phyloP scores from a whole-genome alignment of 2,888 invertebrate genomes.

The Neoscelio sp. region DNA sequence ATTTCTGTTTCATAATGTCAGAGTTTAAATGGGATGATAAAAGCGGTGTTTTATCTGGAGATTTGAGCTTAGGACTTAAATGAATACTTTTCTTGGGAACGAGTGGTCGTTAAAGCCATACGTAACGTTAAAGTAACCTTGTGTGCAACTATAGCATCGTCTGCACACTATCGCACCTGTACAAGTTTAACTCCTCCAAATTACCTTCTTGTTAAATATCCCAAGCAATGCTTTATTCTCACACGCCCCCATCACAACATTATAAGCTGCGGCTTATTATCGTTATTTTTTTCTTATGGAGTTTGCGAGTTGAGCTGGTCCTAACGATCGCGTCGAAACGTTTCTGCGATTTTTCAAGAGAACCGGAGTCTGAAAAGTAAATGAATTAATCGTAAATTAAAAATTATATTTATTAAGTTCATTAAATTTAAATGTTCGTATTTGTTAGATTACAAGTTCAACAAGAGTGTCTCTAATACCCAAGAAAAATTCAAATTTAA shows the following conservation, averaged over 20 bases:
- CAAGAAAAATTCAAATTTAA: too few species aligned
- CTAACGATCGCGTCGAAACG: slow-evolving; percentile 74
- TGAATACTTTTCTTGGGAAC: slow-evolving; percentile 53
- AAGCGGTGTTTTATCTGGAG: slow-evolving; percentile 45
- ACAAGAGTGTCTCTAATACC: too few species aligned
- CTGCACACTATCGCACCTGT: slow-evolving; percentile 63
- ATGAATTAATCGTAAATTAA: too few species aligned
- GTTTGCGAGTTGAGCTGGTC: slow-evolving; percentile 57
- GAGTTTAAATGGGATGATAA: slow-evolving; percentile 41
- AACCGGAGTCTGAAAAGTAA: too few species aligned
- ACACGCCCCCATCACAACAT: slow-evolving; percentile 78
- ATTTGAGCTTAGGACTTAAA: slow-evolving; percentile 45
- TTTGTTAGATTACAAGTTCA: too few species aligned
- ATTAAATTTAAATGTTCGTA: too few species aligned
- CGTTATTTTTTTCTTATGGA: slow-evolving; percentile 65
- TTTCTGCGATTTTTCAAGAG: slow-evolving; percentile 70
- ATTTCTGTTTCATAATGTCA: slow-evolving; percentile 21
- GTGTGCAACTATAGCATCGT: slow-evolving; percentile 19
- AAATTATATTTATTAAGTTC: too few species aligned
- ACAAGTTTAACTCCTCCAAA: slow-evolving; percentile 71
- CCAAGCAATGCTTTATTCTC: slow-evolving; percentile 78
- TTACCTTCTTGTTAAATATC: slow-evolving; percentile 80
- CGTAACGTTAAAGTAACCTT: slow-evolving; percentile 47
- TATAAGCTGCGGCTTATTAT: slow-evolving; percentile 78
- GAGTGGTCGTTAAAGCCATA: slow-evolving; percentile 55